Evolutionary conservation across 23 tunicate species (phyloP), one percentile per base, ranked within the genome.

Genomic region (Styela clava): DNA sequence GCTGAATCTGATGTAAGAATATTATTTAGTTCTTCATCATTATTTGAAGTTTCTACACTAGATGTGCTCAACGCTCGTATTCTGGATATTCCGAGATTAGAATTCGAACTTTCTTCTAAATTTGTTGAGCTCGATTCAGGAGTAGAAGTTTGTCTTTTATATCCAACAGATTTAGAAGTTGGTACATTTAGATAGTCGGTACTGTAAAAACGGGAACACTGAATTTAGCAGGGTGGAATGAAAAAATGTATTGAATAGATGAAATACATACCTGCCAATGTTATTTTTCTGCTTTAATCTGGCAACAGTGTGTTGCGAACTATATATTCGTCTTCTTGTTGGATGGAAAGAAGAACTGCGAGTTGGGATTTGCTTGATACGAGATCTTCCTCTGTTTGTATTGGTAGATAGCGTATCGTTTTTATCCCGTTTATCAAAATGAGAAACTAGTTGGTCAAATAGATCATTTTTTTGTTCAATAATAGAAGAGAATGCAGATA

Each of bases 1-100:
- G 12, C 56, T 12, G 12, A 44, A 44, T 44, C 56, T 44, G 56
- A 12, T 5, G 56, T 44, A 5, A 44, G 7, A 5, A 5, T 24
- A 29, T 22, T 25, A 24, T 29, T 67, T n/a, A n/a, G n/a, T 24
- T 22, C 23, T 67, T 67, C 71, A 25, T 29, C 31, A 1, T 18
- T 24, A 67, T 29, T 67, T 18, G 30, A 29, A 67, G 16, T 18
- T 0, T 67, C 71, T 12, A 67, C 24, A 67, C 71, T 67, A 67
- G 71, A 67, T 18, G 71, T 18, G 24, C 71, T 67, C 22, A 67
- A 24, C 19, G 71, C 71, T 67, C 71, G 1, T 18, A 67, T 67
- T 67, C 71, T 67, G 1, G 71, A 67, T 29, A 67, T 16, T 18
- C 71, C 31, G 16, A 67, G 71, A 29, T 67, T 67, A 22, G 71